Percentiles rank a stretch among this genome's conserved stretches.
phyloP scores from a whole-genome alignment of 2,113 vertebrate genomes.

The Ranitomeya imitator region DNA sequence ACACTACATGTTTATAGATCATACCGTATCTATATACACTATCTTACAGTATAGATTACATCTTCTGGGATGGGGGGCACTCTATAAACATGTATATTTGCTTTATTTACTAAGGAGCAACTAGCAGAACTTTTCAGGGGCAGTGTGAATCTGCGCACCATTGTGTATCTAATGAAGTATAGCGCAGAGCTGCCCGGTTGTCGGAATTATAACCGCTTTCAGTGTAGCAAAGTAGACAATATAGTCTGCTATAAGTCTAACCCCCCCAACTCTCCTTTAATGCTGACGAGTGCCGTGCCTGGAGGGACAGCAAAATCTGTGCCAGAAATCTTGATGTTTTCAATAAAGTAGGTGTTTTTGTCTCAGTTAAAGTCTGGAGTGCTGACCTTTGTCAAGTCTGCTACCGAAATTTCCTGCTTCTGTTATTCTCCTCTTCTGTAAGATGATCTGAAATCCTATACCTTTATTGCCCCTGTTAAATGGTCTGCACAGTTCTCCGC shows the following conservation, averaged over 20 bases:
- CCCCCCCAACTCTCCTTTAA: conserved; percentile 51
- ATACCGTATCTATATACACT: too few species aligned
- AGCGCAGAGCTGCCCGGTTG: conserved; percentile 32
- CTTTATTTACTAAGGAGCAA: too few species aligned
- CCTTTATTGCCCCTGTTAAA: conserved; percentile 82
- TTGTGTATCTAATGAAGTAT: neutral
- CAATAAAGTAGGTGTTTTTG: conserved; percentile 70
- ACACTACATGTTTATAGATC: too few species aligned
- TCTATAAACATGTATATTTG: too few species aligned
- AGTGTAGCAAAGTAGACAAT: conserved; percentile 69
- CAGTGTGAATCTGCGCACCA: too few species aligned
- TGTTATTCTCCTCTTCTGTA: conserved; percentile 75
- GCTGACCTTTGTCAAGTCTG: conserved; percentile 73
- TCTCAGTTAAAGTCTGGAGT: conserved; percentile 72
- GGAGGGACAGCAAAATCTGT: conserved; percentile 63
- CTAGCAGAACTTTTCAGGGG: too few species aligned
- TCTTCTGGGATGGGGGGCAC: too few species aligned
- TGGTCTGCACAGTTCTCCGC: conserved; percentile 71
- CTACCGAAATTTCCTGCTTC: conserved; percentile 79
- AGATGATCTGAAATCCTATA: conserved; percentile 81
- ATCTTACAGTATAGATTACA: too few species aligned
- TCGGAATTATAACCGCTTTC: conserved; percentile 68
- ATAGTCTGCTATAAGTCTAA: conserved; percentile 69
- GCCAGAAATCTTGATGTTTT: conserved; percentile 70
- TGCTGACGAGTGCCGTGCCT: conserved; percentile 66